Evolutionary conservation across 2,113 vertebrate genomes (phyloP).

Genomic region (Rhabdomys dilectus): DNA sequence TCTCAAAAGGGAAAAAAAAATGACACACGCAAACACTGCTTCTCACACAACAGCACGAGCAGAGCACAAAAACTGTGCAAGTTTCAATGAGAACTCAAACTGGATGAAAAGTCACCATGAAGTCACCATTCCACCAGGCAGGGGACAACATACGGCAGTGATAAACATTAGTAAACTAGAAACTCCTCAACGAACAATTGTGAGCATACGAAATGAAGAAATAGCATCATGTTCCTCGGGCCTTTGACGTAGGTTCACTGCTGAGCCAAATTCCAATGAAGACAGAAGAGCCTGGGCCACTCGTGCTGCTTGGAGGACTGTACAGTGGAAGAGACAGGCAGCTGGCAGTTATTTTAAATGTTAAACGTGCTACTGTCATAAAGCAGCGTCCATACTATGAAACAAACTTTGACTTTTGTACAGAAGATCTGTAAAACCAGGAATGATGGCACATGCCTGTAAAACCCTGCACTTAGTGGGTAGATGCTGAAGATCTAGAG

Average conservation of each 20-base stretch:
- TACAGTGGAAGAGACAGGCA: neutral
- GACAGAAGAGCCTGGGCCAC: neutral
- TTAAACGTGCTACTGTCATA: neutral
- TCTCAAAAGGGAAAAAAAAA: neutral
- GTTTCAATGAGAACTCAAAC: neutral
- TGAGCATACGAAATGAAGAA: neutral
- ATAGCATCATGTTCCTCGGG: neutral
- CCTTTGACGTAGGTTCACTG: neutral
- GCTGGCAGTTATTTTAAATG: neutral
- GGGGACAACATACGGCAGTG: neutral
- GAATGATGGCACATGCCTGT: neutral
- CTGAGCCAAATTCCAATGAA: neutral
- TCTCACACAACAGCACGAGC: neutral
- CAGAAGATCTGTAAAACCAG: neutral
- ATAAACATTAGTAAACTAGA: neutral
- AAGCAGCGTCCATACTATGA: neutral
- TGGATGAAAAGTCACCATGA: neutral
- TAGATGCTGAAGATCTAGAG: neutral
- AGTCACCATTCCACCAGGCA: neutral
- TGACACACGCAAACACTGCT: neutral
- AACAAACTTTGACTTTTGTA: conserved; percentile 19
- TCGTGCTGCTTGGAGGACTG: neutral
- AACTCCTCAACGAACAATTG: neutral
- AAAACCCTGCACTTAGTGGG: neutral
- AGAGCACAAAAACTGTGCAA: neutral